Evolutionary conservation across 1,140 invertebrate genomes (phyloP).

Genomic region (Zaprionus taronus): DNA sequence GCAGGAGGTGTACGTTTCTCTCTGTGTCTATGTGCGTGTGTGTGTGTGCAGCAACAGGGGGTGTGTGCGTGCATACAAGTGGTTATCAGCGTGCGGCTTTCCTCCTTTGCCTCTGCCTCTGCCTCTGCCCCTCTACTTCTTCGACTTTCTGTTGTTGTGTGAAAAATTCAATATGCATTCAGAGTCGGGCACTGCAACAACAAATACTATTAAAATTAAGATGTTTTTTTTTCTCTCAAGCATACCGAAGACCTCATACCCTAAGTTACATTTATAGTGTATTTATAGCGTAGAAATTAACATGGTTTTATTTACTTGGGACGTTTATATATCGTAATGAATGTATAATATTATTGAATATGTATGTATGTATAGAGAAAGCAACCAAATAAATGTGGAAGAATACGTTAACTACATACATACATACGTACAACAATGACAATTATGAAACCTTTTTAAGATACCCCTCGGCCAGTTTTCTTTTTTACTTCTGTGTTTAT

Average conservation of each 20-base stretch:
- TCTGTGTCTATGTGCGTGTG: not conserved
- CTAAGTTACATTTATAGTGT: not conserved
- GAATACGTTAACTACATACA: not conserved
- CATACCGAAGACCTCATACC: not conserved
- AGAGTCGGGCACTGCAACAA: conserved; percentile 15
- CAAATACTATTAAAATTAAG: conserved; percentile 10
- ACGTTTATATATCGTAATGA: no score
- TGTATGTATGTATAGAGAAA: no score
- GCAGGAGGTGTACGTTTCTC: not conserved
- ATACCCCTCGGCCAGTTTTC: no score
- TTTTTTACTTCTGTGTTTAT: no score
- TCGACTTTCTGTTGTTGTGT: conserved; percentile 16
- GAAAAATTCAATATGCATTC: conserved; percentile 71
- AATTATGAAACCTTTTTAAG: no score
- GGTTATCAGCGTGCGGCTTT: conserved; percentile 64
- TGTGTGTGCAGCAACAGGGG: not conserved
- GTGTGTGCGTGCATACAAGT: conserved; percentile 66
- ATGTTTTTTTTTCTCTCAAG: not conserved
- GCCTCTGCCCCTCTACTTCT: conserved; percentile 1
- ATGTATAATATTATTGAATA: no score
- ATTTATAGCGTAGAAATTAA: not conserved
- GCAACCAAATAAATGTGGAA: no score
- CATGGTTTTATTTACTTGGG: no score
- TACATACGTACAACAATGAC: not conserved
- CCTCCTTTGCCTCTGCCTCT: conserved; percentile 6